Conservation (phyloP, 2,888 invertebrate species). For the Calameuta idolon region DNA sequence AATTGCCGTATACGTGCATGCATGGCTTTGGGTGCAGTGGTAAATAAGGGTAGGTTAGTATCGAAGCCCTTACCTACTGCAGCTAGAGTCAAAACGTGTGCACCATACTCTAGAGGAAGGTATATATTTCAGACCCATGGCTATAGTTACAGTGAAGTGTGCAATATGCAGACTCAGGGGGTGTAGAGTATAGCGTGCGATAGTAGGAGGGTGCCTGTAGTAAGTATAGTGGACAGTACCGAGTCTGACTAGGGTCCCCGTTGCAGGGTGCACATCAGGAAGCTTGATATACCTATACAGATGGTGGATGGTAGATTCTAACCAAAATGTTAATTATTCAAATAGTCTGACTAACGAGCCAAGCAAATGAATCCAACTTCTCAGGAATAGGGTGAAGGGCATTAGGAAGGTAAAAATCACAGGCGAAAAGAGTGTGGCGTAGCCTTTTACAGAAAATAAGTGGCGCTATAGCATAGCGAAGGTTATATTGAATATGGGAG, state of each 20-base stretch:
- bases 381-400: background rate
- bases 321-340: conserved; percentile 64
- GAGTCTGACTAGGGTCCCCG: conserved; percentile 60
- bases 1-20: background rate
- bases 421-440: background rate
- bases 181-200: conserved; percentile 40
- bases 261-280: conserved; percentile 52
- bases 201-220: conserved; percentile 25
- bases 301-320: conserved; percentile 45
- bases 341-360: conserved; percentile 57
- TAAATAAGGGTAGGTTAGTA: background rate
- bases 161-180: conserved; percentile 58
- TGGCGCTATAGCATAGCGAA: background rate
- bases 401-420: background rate
- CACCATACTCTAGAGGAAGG: conserved; percentile 18
- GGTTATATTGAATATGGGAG: background rate
- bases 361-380: conserved; percentile 33
- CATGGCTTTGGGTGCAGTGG: background rate
- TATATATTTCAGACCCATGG: conserved; percentile 61
- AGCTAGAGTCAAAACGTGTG: background rate
- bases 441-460: background rate
- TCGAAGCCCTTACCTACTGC: background rate
- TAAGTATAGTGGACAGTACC: conserved; percentile 55
- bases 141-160: conserved; percentile 57
- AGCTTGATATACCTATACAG: conserved; percentile 49